Base-by-base conservation (phyloP, 2,113 vertebrate species). In the Pteronura brasiliensis region DNA sequence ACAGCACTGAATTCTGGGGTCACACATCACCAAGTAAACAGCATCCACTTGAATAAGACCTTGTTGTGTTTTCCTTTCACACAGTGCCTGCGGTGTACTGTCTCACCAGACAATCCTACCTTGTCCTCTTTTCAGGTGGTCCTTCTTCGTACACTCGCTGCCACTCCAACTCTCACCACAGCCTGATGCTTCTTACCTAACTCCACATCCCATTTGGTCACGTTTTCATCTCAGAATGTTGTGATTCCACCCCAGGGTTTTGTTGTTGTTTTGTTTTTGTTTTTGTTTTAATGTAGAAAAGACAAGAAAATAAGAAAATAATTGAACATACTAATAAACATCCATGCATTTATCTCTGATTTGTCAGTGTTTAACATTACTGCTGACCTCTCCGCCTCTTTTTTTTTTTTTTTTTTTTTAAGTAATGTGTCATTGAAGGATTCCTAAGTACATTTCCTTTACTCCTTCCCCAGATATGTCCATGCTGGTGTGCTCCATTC, bases 101-200 rank as follows among this genome's bases (percentile, higher is more conserved):
- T 36, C 44, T 93, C 27, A 34, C 31, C 9, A 17, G 34, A 76
- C 39, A 55, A 1, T 85, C 71, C 80, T 74, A 1, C 71, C 74
- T 42, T 84, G 59, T 69, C 72, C 91, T 97, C 86, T 76, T 95
- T 82, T 85, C 65, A 49, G 83, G 81, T 88, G 61, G 67, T 55
- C 67, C 92, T 69, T 47, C 59, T 59, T 6, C 42, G 57, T 21
- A 13, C 25, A 8, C 49, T 83, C 13, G 34, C 76, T 84, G 88
- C n/a, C n/a, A 10, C 55, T 95, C 52, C 14, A 31, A 7, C 61
- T 61, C 52, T 49, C 67, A 10, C 42, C 34, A 0, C 4, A 39
- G n/a, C 34, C 71, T 63, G 69, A 23, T 2, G 18, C 44, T 34
- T 77, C 57, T 76, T 11, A 77, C 47, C 29, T 82, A 69, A 84